These are phyloP conservation scores for Herpetotheres cachinnans DNA, from an alignment of 2,113 vertebrate genomes.

Conservation along the genomic window DNA sequence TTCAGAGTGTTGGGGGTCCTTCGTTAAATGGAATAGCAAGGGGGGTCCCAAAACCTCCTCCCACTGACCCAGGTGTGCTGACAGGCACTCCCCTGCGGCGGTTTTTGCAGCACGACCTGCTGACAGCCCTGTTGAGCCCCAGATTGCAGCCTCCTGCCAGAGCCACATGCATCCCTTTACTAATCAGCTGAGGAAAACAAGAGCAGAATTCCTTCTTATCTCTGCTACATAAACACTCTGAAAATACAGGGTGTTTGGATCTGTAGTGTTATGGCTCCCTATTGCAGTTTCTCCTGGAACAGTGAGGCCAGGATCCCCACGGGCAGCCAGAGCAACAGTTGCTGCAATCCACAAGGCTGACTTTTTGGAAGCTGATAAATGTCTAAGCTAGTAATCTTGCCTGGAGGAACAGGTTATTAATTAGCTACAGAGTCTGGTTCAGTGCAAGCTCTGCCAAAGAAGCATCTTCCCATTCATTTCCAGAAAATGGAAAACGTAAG, in stretches of 20 bases:
- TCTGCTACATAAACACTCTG: background rate
- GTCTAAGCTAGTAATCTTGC: background rate
- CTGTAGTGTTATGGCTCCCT: background rate
- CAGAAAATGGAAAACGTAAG: background rate
- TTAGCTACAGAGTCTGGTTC: background rate
- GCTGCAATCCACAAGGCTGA: background rate
- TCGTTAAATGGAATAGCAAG: fast-evolving
- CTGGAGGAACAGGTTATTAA: background rate
- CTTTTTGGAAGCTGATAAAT: background rate
- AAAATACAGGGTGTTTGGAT: background rate
- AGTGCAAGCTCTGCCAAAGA: background rate
- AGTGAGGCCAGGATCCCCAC: background rate
- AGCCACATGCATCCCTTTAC: background rate
- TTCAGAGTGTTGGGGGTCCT: background rate
- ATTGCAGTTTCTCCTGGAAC: background rate
- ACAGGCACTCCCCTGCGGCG: background rate
- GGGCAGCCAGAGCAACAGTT: background rate
- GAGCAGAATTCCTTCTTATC: background rate
- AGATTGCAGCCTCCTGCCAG: background rate
- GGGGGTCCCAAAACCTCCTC: background rate
- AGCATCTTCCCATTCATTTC: background rate
- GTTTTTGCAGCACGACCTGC: background rate
- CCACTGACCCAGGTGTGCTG: background rate
- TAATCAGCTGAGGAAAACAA: background rate
- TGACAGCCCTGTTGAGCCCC: background rate